Percentiles rank a stretch among this genome's conserved stretches.
Conservation (phyloP, 2,888 invertebrate species). For the Mechanitis mazaeus region DNA sequence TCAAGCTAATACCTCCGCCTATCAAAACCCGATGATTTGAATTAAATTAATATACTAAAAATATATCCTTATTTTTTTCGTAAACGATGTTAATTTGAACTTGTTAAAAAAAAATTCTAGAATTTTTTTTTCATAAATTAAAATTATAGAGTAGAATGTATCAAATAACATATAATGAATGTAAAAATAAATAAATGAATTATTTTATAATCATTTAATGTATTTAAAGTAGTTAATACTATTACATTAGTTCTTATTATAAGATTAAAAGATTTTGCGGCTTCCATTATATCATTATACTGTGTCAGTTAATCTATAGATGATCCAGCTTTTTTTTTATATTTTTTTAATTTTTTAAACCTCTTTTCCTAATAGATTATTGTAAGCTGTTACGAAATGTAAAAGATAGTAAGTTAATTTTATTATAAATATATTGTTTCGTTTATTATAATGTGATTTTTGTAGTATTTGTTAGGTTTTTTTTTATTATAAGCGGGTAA, state of each 20-base stretch:
- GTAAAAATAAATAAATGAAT: not conserved
- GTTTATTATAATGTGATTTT: too few relatives aligned
- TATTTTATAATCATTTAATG: not conserved
- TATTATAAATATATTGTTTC: too few relatives aligned
- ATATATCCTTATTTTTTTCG: too few relatives aligned
- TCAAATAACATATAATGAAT: not conserved
- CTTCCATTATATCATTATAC: not conserved
- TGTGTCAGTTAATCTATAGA: not conserved
- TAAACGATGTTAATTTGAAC: not conserved
- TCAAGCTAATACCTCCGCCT: constrained; percentile 43
- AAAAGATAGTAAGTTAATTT: not conserved
- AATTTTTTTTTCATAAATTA: not conserved
- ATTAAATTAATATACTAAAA: not conserved
- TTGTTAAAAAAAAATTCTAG: too few relatives aligned
- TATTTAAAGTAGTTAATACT: not conserved
- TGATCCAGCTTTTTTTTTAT: not conserved
- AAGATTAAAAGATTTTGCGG: not conserved
- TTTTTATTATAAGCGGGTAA: too few relatives aligned
- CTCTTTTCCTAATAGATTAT: not conserved
- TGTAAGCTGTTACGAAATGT: not conserved
- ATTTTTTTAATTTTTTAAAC: not conserved
- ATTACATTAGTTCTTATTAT: not conserved
- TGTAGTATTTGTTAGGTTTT: too few relatives aligned
- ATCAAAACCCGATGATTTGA: constrained; percentile 32
- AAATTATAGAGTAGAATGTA: too few relatives aligned